phyloP scores from a whole-genome alignment of 2,888 invertebrate species.

The Lasioglossum zephyrum region DNA sequence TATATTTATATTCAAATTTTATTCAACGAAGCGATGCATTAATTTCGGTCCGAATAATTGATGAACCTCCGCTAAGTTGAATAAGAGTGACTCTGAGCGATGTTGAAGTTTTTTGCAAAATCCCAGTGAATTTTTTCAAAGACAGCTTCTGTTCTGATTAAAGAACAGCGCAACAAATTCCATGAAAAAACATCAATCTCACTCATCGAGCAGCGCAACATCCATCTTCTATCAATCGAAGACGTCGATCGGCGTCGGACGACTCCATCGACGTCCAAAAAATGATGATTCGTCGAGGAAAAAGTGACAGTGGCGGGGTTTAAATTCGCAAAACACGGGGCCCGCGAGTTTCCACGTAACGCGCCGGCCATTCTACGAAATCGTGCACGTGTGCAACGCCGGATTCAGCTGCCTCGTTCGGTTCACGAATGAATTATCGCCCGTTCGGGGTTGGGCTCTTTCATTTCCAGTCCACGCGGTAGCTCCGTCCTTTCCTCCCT shows the following conservation, averaged over 20 bases:
- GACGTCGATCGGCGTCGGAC: not conserved
- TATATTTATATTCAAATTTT: no score
- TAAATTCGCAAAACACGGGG: conserved; percentile 58
- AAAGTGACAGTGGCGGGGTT: conserved; percentile 15
- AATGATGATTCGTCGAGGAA: not conserved
- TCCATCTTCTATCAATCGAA: conserved; percentile 7
- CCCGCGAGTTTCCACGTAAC: conserved; percentile 69
- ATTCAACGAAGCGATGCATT: not conserved
- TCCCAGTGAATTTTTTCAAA: not conserved
- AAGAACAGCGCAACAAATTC: not conserved
- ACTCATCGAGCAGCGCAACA: not conserved
- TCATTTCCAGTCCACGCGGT: conserved; percentile 83
- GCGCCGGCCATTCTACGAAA: conserved; percentile 75
- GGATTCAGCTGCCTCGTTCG: conserved; percentile 84
- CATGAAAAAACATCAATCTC: not conserved
- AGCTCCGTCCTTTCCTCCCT: conserved; percentile 77
- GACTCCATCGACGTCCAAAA: not conserved
- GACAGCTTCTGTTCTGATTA: not conserved
- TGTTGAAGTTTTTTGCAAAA: not conserved
- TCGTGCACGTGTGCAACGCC: conserved; percentile 80
- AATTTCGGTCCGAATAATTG: not conserved
- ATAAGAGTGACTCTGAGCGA: not conserved
- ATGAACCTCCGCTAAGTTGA: not conserved
- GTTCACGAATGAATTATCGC: conserved; percentile 84
- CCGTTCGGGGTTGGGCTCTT: conserved; percentile 83